Percentiles rank a stretch among this genome's conserved stretches.
These are phyloP conservation scores for Copidosoma floridanum DNA, from an alignment of 1,140 invertebrate genomes.

Conservation along the genomic window DNA sequence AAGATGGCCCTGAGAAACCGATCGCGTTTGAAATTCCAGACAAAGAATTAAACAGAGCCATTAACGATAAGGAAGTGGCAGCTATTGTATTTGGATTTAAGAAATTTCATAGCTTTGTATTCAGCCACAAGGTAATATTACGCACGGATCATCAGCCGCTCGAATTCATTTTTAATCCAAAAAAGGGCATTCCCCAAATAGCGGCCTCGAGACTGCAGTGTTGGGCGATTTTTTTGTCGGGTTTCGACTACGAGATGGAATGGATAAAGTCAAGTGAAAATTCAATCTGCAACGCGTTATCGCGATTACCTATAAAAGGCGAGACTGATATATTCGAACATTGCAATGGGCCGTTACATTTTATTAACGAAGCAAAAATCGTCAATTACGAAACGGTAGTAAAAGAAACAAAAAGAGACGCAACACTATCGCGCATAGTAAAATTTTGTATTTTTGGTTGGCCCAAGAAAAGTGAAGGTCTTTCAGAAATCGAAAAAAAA, in stretches of 20 bases:
- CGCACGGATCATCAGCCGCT: slow-evolving; percentile 49
- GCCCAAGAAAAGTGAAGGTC: not conserved
- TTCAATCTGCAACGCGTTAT: too few relatives aligned
- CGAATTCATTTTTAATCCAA: not conserved
- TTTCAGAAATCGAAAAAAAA: not conserved
- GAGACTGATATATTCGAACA: not conserved
- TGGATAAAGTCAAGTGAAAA: slow-evolving; percentile 8
- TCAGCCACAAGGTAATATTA: slow-evolving; percentile 45
- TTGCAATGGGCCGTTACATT: slow-evolving; percentile 5
- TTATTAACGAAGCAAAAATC: not conserved
- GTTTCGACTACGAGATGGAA: slow-evolving; percentile 13
- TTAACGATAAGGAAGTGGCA: not conserved
- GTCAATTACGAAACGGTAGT: not conserved
- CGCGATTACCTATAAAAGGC: slow-evolving; percentile 1
- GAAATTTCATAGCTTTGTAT: slow-evolving; percentile 50
- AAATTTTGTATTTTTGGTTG: slow-evolving; percentile 7
- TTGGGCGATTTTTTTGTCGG: not conserved
- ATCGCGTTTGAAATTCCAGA: slow-evolving; percentile 3
- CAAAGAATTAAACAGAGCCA: slow-evolving; percentile 3
- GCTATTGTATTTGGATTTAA: slow-evolving; percentile 23
- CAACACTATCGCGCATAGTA: not conserved
- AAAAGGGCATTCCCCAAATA: slow-evolving; percentile 26
- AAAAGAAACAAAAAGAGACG: slow-evolving; percentile 8
- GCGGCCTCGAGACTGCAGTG: not conserved
- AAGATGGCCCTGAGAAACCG: slow-evolving; percentile 26